Evolutionary conservation across 2,888 invertebrate genomes (phyloP), one percentile per base, ranked within the genome.

Genomic region (Vesta saturnalis): DNA sequence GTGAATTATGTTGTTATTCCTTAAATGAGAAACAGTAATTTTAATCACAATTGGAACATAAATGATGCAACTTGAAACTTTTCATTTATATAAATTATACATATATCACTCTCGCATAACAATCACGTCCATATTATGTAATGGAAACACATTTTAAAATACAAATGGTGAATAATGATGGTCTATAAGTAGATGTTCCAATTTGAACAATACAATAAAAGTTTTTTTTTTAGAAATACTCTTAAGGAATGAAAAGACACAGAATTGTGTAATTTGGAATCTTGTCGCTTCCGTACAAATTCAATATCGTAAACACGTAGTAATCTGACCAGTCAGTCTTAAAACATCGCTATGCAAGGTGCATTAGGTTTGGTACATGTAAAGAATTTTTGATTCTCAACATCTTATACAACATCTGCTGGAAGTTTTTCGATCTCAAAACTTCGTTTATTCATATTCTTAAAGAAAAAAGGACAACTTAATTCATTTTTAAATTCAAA

Each of bases 291-390:
- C 43, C 22, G 62, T 59, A 54, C 62, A 71, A 68, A 71, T 71
- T 71, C 65, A 65, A 71, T 71, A 71, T 68, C 68, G 71, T 71
- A 71, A 71, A 71, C 68, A 68, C 58, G 68, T 65, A 68, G 65
- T 71, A 68, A 67, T 67, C 67, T 67, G 62, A 67, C 67, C 67
- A 67, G 62, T 67, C 67, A 67, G 59, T 67, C 54, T 58, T 55
- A 43, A 16, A 23, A 15, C 46, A 64, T 67, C 56, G 52, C 70
- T 66, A 66, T 67, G 70, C 67, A 70, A 63, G 70, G 62, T 67
- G 70, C 57, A 63, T 47, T 60, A 47, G 59, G 57, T 35, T 57
- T 56, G 18, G 64, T 63, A 64, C 70, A 67, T 64, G 70, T 56
- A 49, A 57, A 58, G 70, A 58, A 70, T 70, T 60, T 23, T 64